These are phyloP conservation scores for Gymnopithys bicolor DNA, from an alignment of 2,797 vertebrate genomes.

Conservation along the genomic window DNA sequence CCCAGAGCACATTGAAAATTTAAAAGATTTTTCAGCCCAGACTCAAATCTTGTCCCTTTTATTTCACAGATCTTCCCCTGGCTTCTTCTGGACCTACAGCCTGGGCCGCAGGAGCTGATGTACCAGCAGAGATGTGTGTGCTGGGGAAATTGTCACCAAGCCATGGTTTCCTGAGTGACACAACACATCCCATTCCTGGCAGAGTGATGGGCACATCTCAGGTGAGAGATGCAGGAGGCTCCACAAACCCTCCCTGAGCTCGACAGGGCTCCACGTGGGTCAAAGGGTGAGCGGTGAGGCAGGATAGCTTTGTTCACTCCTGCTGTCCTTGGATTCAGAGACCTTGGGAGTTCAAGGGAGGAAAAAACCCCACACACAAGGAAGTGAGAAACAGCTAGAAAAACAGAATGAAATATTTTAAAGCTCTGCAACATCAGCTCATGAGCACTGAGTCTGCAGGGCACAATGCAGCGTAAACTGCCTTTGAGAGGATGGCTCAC, in stretches of 20 bases:
- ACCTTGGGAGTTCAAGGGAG: neutral
- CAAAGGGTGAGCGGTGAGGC: neutral
- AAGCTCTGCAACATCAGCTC: neutral
- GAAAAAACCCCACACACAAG: neutral
- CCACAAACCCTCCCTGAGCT: neutral
- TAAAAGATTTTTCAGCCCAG: neutral
- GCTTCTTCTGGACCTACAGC: neutral
- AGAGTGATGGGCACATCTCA: neutral
- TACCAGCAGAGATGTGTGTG: neutral
- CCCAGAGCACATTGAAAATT: neutral
- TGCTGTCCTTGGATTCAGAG: neutral
- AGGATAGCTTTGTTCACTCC: neutral
- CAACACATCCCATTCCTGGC: neutral
- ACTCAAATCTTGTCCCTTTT: neutral
- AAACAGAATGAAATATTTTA: neutral
- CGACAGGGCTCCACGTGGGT: neutral
- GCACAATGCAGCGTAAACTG: neutral
- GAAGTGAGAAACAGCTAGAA: neutral
- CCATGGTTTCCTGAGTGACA: neutral
- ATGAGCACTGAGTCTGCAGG: neutral
- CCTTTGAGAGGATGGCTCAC: neutral
- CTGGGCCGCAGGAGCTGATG: neutral
- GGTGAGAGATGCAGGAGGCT: neutral
- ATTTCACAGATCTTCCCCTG: neutral
- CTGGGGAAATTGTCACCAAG: neutral